These are phyloP conservation scores for Sarcoramphus papa DNA, from an alignment of 2,797 vertebrate species.

Conservation along the genomic window DNA sequence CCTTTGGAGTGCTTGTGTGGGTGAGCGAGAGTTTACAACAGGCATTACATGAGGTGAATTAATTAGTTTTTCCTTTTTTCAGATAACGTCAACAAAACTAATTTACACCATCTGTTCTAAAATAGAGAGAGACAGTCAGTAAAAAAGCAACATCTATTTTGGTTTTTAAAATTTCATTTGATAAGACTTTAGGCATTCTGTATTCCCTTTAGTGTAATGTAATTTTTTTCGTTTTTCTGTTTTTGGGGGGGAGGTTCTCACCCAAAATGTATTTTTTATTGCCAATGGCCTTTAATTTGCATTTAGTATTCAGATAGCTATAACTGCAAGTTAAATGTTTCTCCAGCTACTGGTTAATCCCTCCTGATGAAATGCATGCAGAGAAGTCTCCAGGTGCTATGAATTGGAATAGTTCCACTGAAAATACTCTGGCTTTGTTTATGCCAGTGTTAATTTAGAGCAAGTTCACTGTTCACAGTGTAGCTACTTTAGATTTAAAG, in stretches of 20 bases:
- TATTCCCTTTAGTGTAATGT: background rate
- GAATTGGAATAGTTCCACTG: background rate
- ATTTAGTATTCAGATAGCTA: background rate
- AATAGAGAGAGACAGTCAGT: background rate
- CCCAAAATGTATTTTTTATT: background rate
- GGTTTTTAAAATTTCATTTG: background rate
- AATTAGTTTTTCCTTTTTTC: background rate
- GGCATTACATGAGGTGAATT: slow-evolving; percentile 8
- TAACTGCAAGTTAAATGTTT: background rate
- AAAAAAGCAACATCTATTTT: background rate
- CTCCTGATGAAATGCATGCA: background rate
- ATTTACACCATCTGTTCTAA: slow-evolving; percentile 15
- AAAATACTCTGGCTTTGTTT: background rate
- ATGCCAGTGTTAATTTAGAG: background rate
- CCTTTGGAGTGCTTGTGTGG: background rate
- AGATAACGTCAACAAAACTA: background rate
- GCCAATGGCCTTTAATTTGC: background rate
- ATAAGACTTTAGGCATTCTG: background rate
- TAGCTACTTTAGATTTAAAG: background rate
- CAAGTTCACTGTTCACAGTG: background rate
- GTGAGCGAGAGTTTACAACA: background rate
- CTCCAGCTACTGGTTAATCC: background rate
- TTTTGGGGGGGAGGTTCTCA: background rate
- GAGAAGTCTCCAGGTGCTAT: background rate
- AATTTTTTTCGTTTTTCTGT: background rate